A percentile compares a stretch with the other conserved stretches of the same genome.
Conservation (phyloP, 37 sponge, comb jelly and placozoan genomes). For the Halichondria panicea region DNA sequence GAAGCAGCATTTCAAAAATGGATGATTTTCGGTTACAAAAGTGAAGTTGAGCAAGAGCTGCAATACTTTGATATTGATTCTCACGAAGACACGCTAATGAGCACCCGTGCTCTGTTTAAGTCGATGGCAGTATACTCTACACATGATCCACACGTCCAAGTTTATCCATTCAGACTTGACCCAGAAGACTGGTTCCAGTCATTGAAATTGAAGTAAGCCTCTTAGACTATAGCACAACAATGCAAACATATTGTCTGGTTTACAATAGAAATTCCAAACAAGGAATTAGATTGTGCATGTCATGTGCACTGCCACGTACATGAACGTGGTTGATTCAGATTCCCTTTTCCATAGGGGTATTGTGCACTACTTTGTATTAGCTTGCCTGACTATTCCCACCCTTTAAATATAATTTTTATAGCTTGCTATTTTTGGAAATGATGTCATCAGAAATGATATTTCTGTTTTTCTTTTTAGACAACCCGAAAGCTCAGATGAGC, state of each 20-base stretch:
- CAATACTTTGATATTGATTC: constrained; percentile 22
- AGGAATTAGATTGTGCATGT: not conserved
- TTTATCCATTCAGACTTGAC: not conserved
- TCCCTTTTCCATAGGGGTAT: no score
- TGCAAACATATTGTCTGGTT: no score
- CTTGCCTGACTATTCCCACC: not conserved
- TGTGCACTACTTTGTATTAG: no score
- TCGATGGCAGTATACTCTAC: not conserved
- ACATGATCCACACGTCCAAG: not conserved
- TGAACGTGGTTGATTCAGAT: no score
- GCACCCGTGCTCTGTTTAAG: constrained; percentile 18
- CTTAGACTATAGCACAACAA: not conserved
- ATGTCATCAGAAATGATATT: not conserved
- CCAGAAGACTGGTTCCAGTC: constrained; percentile 26
- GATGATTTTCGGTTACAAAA: constrained; percentile 24
- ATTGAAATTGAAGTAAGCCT: constrained; percentile 1
- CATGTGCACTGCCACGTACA: no score
- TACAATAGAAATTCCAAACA: not conserved
- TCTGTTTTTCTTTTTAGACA: not conserved
- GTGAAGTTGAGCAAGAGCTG: constrained; percentile 23
- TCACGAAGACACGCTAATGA: constrained; percentile 12
- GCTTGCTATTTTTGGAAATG: not conserved
- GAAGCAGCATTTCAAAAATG: constrained; percentile 16
- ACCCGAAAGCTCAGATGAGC: constrained; percentile 26
- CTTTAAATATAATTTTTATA: not conserved